Conservation (phyloP, 2,113 vertebrate genomes). For the Datnioides undecimradiatus region DNA sequence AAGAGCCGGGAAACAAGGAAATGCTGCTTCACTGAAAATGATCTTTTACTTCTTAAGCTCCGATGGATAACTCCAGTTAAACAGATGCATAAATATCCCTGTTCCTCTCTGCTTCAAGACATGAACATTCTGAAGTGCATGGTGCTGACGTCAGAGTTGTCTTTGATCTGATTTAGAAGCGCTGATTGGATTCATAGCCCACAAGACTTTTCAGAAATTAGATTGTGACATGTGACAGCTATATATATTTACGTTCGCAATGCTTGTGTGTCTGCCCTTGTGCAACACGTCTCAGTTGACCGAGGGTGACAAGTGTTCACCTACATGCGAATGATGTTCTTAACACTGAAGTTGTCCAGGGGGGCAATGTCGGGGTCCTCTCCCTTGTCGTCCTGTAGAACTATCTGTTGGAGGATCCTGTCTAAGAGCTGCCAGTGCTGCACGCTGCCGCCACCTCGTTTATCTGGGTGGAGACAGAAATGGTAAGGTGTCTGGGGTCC, state of each 20-base stretch:
- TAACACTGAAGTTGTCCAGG: constrained; percentile 96
- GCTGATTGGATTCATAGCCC: constrained; percentile 24
- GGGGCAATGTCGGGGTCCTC: constrained; percentile 92
- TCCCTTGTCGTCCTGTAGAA: constrained; percentile 95
- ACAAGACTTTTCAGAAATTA: constrained; percentile 18
- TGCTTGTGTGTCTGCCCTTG: not conserved
- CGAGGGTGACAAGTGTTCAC: constrained; percentile 53
- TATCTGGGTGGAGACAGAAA: constrained; percentile 84
- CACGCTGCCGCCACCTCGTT: constrained; percentile 88
- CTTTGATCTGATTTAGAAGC: no score
- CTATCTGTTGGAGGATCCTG: constrained; percentile 96
- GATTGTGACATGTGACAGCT: not conserved
- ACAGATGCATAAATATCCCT: not conserved
- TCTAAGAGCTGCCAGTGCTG: constrained; percentile 98
- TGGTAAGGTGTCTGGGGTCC: not conserved
- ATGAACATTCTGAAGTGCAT: no score
- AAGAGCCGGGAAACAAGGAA: not conserved
- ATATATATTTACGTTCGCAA: no score
- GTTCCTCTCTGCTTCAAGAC: constrained; percentile 2
- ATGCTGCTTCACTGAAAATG: not conserved
- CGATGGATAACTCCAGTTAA: not conserved
- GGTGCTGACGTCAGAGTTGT: no score
- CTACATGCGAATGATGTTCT: constrained; percentile 97
- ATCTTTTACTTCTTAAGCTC: not conserved
- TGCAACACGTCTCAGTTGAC: not conserved